Evolutionary conservation across 2,888 invertebrate genomes (phyloP).

Genomic region (Microplitis deprimator): DNA sequence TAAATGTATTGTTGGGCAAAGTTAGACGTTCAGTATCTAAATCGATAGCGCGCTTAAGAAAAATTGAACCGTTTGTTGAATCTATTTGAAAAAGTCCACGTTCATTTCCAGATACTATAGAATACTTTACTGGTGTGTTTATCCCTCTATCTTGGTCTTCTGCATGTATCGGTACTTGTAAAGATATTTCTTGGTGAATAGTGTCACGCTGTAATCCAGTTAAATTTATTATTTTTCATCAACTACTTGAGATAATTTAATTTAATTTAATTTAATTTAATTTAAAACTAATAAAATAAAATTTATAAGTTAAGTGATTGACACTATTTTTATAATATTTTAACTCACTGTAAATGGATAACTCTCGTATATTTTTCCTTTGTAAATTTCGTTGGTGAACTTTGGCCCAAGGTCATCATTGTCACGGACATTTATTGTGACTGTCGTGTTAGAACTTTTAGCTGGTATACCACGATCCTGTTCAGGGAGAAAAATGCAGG

Average conservation of each 20-base stretch:
- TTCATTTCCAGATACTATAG: conserved; percentile 86
- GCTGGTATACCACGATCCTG: conserved; percentile 88
- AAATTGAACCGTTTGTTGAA: conserved; percentile 82
- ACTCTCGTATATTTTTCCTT: conserved; percentile 86
- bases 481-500: too few relatives aligned
- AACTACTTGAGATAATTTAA: background rate
- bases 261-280: too few relatives aligned
- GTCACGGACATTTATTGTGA: conserved; percentile 81
- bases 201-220: conserved; percentile 76
- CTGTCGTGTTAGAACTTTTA: conserved; percentile 80
- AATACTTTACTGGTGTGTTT: conserved; percentile 82
- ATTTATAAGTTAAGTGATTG: background rate
- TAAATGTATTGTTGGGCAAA: conserved; percentile 84
- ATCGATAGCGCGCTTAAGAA: conserved; percentile 86
- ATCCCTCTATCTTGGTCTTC: conserved; percentile 86
- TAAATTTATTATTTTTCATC: conserved; percentile 4
- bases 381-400: conserved; percentile 86
- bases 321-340: background rate
- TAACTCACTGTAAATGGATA: conserved; percentile 83
- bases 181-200: conserved; percentile 80
- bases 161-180: conserved; percentile 82
- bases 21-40: conserved; percentile 79
- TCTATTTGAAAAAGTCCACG: conserved; percentile 83
- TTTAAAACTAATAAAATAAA: background rate
- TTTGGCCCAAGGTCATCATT: conserved; percentile 87